These are phyloP conservation scores for Boloria selene DNA, from an alignment of 2,888 invertebrate species.

Conservation along the genomic window DNA sequence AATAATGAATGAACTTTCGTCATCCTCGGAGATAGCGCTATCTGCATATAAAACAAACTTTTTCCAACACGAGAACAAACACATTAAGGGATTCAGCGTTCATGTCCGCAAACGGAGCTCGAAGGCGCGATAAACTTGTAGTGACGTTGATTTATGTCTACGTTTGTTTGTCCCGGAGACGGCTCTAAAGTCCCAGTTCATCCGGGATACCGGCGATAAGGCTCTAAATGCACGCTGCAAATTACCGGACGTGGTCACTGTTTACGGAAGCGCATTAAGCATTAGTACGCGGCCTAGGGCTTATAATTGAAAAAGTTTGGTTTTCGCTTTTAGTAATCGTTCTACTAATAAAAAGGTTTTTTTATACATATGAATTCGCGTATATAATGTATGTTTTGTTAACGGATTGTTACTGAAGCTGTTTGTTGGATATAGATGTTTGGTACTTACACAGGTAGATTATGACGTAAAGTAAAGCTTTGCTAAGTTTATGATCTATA, in stretches of 20 bases:
- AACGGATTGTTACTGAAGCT: too few relatives aligned
- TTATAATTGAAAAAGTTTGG: neutral
- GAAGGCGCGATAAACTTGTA: constrained; percentile 73
- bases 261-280: constrained; percentile 54
- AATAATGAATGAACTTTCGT: constrained; percentile 44
- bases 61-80: constrained; percentile 63
- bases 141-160: constrained; percentile 80
- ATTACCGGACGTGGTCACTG: constrained; percentile 66
- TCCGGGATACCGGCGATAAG: constrained; percentile 70
- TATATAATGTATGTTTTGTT: too few relatives aligned
- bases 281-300: constrained; percentile 12
- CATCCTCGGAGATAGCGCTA: constrained; percentile 41
- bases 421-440: too few relatives aligned
- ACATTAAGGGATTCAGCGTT: constrained; percentile 67
- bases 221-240: constrained; percentile 69
- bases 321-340: neutral
- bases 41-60: constrained; percentile 44
- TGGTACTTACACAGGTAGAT: too few relatives aligned
- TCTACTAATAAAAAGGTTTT: too few relatives aligned
- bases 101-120: constrained; percentile 57
- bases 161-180: constrained; percentile 75
- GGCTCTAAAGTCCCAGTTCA: constrained; percentile 61
- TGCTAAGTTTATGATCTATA: too few relatives aligned
- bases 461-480: too few relatives aligned
- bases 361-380: too few relatives aligned